Evolutionary conservation across 92 coral and sea anemone genomes (phyloP).

Genomic region (Phenganax stokvisi): DNA sequence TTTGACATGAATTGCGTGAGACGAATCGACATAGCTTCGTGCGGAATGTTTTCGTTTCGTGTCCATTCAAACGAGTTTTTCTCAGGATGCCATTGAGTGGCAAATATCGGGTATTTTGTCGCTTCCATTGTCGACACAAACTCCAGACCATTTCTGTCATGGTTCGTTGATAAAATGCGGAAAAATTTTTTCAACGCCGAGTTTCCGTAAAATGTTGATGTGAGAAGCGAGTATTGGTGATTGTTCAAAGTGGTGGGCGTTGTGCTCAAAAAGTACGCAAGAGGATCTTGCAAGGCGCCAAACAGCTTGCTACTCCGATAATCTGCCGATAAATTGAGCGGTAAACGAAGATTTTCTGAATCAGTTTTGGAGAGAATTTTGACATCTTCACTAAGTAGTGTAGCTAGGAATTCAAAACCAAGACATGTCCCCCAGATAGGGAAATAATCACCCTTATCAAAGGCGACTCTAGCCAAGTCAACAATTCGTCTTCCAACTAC

Average conservation of each 20-base stretch:
- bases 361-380: constrained; percentile 50
- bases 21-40: constrained; percentile 3
- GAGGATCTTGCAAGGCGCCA: constrained; percentile 46
- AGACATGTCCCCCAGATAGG: constrained; percentile 98
- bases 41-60: constrained; percentile 1
- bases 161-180: constrained; percentile 64
- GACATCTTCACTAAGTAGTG: constrained; percentile 57
- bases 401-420: constrained; percentile 72
- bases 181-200: constrained; percentile 43
- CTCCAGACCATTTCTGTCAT: constrained; percentile 56
- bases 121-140: constrained; percentile 82
- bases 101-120: constrained; percentile 39
- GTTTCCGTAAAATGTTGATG: constrained; percentile 48
- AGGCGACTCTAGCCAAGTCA: constrained; percentile 71
- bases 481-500: constrained; percentile 57
- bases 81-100: constrained; percentile 48
- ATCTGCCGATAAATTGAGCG: constrained; percentile 74
- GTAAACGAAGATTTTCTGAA: constrained; percentile 66
- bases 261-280: constrained; percentile 43
- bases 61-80: constrained; percentile 42
- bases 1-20: constrained; percentile 35
- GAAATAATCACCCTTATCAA: constrained; percentile 71
- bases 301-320: constrained; percentile 53
- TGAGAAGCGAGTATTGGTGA: constrained; percentile 56
- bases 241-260: constrained; percentile 59